Conservation (phyloP, 2,888 invertebrate genomes). For the Philopedon plagiatum region DNA sequence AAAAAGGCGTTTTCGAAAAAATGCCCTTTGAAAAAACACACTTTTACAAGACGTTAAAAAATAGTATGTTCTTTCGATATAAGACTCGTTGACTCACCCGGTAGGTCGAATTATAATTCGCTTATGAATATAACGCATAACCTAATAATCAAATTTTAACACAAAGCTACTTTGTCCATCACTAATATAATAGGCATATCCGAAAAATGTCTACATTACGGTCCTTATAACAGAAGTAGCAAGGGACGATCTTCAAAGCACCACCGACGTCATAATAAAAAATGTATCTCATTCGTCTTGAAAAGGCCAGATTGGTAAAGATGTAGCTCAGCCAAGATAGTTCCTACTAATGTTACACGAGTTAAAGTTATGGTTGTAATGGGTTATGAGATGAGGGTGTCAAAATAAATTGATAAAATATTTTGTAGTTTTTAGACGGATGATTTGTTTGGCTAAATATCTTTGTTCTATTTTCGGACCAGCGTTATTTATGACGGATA, state of each 20-base stretch:
- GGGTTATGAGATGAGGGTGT: slow-evolving; percentile 40
- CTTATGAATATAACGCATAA: too few species aligned
- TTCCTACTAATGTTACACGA: slow-evolving; percentile 44
- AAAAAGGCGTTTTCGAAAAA: too few species aligned
- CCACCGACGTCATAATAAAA: slow-evolving; percentile 41
- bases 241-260: slow-evolving; percentile 30
- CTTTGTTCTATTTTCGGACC: slow-evolving; percentile 18
- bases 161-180: too few species aligned
- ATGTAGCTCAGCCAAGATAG: slow-evolving; percentile 33
- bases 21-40: too few species aligned
- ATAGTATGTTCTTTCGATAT: too few species aligned
- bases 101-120: too few species aligned
- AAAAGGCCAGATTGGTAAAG: slow-evolving; percentile 28
- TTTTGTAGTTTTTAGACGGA: slow-evolving; percentile 34
- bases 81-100: too few species aligned
- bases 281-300: slow-evolving; percentile 45
- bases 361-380: slow-evolving; percentile 40
- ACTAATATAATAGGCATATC: too few species aligned
- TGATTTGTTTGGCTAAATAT: slow-evolving; percentile 32
- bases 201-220: too few species aligned
- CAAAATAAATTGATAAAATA: slow-evolving; percentile 42
- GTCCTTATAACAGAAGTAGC: slow-evolving; percentile 27
- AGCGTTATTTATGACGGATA: neutral
- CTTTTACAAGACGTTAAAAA: too few species aligned
- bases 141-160: too few species aligned